These are phyloP conservation scores for Cactoblastis cactorum DNA, from an alignment of 2,888 invertebrate species.

Conservation along the genomic window DNA sequence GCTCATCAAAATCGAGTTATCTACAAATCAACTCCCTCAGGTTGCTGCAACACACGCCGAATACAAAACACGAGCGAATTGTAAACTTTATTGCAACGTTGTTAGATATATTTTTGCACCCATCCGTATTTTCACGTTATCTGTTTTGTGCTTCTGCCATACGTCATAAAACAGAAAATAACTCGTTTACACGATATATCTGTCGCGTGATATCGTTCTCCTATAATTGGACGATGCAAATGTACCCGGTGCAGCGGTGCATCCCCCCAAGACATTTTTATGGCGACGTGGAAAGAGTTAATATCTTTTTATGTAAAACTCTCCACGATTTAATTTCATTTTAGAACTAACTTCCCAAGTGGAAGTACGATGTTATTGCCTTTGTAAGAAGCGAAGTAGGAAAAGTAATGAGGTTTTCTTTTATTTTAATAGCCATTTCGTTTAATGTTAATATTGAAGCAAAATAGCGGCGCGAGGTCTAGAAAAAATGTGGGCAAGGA, in stretches of 20 bases:
- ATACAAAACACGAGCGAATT: neutral
- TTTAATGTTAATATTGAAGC: too few species aligned
- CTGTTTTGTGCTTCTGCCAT: conserved; percentile 28
- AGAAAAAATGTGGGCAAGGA: too few species aligned
- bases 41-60: conserved; percentile 21
- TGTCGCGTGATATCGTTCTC: conserved; percentile 26
- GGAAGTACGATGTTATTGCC: neutral
- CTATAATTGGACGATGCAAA: conserved; percentile 55
- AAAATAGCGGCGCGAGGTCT: too few species aligned
- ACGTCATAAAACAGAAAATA: conserved; percentile 46
- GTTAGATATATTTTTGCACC: conserved; percentile 21
- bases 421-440: neutral
- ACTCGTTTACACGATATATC: conserved; percentile 30
- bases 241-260: conserved; percentile 36
- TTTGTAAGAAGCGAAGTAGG: neutral
- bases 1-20: conserved; percentile 61
- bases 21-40: conserved; percentile 37
- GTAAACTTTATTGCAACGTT: conserved; percentile 24
- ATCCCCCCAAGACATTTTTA: conserved; percentile 55
- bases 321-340: conserved; percentile 41
- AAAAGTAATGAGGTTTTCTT: neutral
- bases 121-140: conserved; percentile 18
- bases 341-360: conserved; percentile 20
- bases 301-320: conserved; percentile 56
- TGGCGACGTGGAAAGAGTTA: conserved; percentile 52